These are phyloP conservation scores for Lates calcarifer DNA, from an alignment of 2,113 vertebrate genomes.

Conservation along the genomic window DNA sequence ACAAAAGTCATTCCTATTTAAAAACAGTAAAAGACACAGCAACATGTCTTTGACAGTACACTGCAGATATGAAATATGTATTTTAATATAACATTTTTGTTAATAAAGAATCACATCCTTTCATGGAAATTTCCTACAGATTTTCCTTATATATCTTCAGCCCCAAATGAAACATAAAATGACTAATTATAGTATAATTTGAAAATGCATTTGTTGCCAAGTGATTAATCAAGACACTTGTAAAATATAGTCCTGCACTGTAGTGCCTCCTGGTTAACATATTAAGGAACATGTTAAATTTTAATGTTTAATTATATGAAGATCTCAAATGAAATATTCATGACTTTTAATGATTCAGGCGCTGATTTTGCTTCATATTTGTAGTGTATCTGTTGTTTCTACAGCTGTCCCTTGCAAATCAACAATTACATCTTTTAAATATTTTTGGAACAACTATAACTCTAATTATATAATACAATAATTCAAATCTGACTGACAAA, in stretches of 20 bases:
- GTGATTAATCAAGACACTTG: conserved; percentile 79
- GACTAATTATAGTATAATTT: conserved; percentile 74
- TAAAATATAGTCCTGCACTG: conserved; percentile 59
- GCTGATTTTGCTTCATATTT: conserved; percentile 62
- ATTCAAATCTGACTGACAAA: not conserved
- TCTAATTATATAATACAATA: not conserved
- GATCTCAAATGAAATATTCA: conserved; percentile 80
- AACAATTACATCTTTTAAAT: conserved; percentile 28
- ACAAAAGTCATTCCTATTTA: not conserved
- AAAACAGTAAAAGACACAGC: not conserved
- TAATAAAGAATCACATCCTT: conserved; percentile 42
- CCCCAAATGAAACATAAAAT: conserved; percentile 57
- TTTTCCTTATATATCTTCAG: conserved; percentile 39
- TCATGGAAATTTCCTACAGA: conserved; percentile 20
- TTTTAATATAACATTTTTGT: conserved; percentile 59
- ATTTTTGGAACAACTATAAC: not conserved
- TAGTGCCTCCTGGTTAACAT: conserved; percentile 76
- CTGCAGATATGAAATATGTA: conserved; percentile 25
- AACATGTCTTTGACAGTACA: not conserved
- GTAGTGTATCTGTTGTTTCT: conserved; percentile 29
- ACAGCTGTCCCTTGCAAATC: conserved; percentile 43
- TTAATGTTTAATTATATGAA: conserved; percentile 85
- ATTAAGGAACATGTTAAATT: conserved; percentile 80
- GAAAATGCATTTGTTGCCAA: conserved; percentile 74
- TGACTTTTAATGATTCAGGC: conserved; percentile 72